These are phyloP conservation scores for Embidobia sp. DNA, from an alignment of 2,888 invertebrate species.

Conservation along the genomic window DNA sequence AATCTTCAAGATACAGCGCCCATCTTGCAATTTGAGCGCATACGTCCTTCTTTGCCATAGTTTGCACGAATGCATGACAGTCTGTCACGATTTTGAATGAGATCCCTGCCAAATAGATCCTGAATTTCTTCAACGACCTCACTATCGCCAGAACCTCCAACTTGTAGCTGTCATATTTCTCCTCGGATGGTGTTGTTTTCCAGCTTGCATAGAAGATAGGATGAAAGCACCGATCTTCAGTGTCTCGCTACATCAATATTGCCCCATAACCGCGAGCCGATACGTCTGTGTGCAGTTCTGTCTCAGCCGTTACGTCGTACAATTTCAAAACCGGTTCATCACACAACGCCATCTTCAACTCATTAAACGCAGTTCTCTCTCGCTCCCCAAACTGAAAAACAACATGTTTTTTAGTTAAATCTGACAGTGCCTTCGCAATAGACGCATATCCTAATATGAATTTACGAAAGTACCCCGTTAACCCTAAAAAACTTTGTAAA, in stretches of 20 bases:
- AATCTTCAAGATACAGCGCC: background rate
- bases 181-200: background rate
- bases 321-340: slow-evolving; percentile 30
- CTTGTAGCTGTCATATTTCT: background rate
- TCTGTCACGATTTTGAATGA: slow-evolving; percentile 3
- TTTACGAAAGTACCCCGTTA: slow-evolving; percentile 39
- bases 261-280: slow-evolving; percentile 9
- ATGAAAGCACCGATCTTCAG: background rate
- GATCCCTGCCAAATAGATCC: background rate
- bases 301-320: slow-evolving; percentile 12
- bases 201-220: slow-evolving; percentile 1
- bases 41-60: background rate
- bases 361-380: slow-evolving; percentile 3
- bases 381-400: slow-evolving; percentile 17
- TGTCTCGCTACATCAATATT: background rate
- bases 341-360: slow-evolving; percentile 11
- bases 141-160: slow-evolving; percentile 5
- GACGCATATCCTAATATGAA: slow-evolving; percentile 4
- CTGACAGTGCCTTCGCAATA: slow-evolving; percentile 29
- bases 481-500: slow-evolving; percentile 35
- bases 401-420: slow-evolving; percentile 12
- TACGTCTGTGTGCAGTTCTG: slow-evolving; percentile 47
- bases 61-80: background rate
- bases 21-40: slow-evolving; percentile 5
- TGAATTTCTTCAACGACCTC: background rate